Evolutionary conservation across 1,140 invertebrate genomes (phyloP), one percentile per base, ranked within the genome.

Genomic region (Scylla paramamosain): DNA sequence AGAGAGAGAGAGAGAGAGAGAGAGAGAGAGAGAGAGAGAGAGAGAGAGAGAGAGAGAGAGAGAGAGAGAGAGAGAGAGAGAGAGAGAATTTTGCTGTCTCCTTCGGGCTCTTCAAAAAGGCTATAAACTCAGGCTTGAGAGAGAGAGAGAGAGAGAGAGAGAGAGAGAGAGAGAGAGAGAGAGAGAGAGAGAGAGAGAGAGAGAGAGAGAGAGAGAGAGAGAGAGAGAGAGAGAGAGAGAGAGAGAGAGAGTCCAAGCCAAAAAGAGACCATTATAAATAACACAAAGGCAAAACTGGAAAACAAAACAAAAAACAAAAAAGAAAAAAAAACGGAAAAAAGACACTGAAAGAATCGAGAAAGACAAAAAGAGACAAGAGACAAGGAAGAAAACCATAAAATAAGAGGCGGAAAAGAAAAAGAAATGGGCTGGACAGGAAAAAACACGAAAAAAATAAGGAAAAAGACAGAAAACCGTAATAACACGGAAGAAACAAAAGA

Each of bases 81-180:
- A 52, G 48, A 14, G 6, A 6, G 6, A 6, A 52, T 52, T 52
- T 14, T 52, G 48, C 48, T 52, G 14, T 52, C 48, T 52, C 48
- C 48, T 52, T 6, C 48, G 48, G n/a, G 48, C 48, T 52, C 48
- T 52, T 52, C 48, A 52, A 14, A 14, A 52, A 52, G 48, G 48
- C 48, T n/a, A 83, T 83, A 83, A 83, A n/a, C 29, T n/a, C 25
- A 8, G 25, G 7, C 29, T 83, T 83, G 29, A 83, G 82, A 83
- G 82, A 83, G 82, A 83, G 82, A 83, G 82, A 83, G 82, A 83
- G 82, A 83, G 82, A 83, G 82, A 83, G 82, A 83, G 82, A 83
- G 82, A 83, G 82, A 83, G 82, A 83, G 84, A 31, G 84, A 31
- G 84, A 31, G 84, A 31, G 84, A 31, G 16, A 31, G 84, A 31